Evolutionary conservation across 2,113 vertebrate genomes (phyloP), one percentile per base, ranked within the genome.

Genomic region (Zapus hudsonius): DNA sequence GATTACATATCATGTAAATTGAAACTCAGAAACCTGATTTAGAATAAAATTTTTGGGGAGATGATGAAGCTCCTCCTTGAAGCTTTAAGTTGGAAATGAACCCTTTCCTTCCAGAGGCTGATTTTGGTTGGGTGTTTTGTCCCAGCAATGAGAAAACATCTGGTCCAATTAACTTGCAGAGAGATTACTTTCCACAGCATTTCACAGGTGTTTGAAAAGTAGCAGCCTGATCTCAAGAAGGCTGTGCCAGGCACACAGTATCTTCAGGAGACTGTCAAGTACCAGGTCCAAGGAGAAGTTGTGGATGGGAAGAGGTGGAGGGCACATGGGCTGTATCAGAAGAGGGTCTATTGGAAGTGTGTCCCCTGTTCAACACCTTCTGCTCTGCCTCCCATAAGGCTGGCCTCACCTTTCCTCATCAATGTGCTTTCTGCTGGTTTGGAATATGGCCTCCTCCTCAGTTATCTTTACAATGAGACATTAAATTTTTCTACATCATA

Each of bases 401-500:
- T 2, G 0, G 1, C 83, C 75, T 12, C 44, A 4, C 63, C 25
- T 19, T 75, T 83, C 11, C 23, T 84, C 13, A 11, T 36, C 17
- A 8, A 4, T 47, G 6, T 52, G 10, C 7, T 44, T 89, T 75
- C 47, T 80, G 23, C 15, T 10, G 59, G 2, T 87, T n/a, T 42
- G 36, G 25, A 70, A 67, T 82, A 44, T 42, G 2, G 15, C 4
- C 2, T 22, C 17, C 7, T 82, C 33, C 31, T 42, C 15, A 25
- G 23, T 73, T 44, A 11, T 59, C 20, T 94, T 81, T 96, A 84
- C 20, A 87, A 85, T 3, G 3, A 3, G 73, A 88, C 4, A 12
- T 52, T n/a, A 38, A 85, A 88, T 91, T 74, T 87, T 72, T 33
- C 57, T 92, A 12, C 31, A 69, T 79, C 42, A 36, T 36, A 72